phyloP scores from a whole-genome alignment of 35 echinoderm and acorn worm species.

The Apostichopus japonicus region DNA sequence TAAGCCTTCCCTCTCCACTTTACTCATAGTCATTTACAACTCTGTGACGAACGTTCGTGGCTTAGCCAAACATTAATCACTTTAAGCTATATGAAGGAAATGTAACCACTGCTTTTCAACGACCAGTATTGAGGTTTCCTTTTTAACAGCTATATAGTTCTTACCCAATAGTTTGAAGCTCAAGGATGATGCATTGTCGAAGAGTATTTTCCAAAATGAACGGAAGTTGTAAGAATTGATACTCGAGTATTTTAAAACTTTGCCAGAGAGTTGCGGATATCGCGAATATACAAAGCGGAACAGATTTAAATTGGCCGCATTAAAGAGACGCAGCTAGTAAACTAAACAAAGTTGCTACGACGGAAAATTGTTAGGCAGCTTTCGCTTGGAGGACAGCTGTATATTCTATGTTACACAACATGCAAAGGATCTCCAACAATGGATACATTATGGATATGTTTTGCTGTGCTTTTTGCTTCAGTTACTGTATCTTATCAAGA shows the following conservation, averaged over 20 bases:
- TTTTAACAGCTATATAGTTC: not conserved
- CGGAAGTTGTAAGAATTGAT: slow-evolving; percentile 1
- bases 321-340: not conserved
- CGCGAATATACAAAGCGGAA: not conserved
- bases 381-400: too few species aligned
- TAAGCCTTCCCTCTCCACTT: too few species aligned
- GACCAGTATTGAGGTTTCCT: not conserved
- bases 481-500: not conserved
- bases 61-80: too few species aligned
- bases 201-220: not conserved
- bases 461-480: not conserved
- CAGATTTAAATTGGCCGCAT: not conserved
- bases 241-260: not conserved
- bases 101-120: too few species aligned
- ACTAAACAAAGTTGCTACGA: not conserved
- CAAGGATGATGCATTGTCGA: not conserved
- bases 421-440: not conserved
- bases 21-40: too few species aligned
- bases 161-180: not conserved
- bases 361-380: not conserved
- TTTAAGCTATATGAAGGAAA: too few species aligned
- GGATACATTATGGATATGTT: not conserved
- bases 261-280: not conserved
- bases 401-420: too few species aligned
- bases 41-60: too few species aligned